phyloP scores from a whole-genome alignment of 2,888 invertebrate species.

The Eristalis intricaria region DNA sequence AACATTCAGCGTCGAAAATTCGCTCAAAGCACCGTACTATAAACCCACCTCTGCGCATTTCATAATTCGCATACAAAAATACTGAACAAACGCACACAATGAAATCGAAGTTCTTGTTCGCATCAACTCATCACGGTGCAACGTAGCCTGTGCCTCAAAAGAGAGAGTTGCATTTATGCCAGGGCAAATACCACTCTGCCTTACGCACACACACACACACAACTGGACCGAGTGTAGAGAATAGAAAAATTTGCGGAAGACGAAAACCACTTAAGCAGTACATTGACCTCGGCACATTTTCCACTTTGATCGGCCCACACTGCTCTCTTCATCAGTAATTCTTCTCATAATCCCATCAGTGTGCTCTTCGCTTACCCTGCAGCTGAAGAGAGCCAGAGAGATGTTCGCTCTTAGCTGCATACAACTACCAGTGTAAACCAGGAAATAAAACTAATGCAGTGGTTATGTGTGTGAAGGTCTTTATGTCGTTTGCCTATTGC shows the following conservation, averaged over 20 bases:
- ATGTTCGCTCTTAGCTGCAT: constrained; percentile 12
- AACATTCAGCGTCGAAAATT: too few relatives aligned
- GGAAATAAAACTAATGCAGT: constrained; percentile 59
- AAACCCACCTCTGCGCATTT: constrained; percentile 37
- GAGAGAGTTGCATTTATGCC: constrained; percentile 72
- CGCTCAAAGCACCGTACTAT: too few relatives aligned
- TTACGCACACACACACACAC: constrained; percentile 33
- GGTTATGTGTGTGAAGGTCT: constrained; percentile 70
- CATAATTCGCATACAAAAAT: constrained; percentile 57
- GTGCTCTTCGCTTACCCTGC: neutral
- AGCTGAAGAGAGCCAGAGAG: neutral
- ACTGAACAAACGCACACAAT: constrained; percentile 24
- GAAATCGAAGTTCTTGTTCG: constrained; percentile 5
- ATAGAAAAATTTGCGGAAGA: constrained; percentile 68
- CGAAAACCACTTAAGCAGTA: constrained; percentile 65
- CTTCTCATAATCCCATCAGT: neutral
- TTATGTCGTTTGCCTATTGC: constrained; percentile 70
- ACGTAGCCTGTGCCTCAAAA: constrained; percentile 51
- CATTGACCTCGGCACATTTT: constrained; percentile 72
- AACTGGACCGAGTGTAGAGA: neutral
- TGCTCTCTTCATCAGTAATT: constrained; percentile 17
- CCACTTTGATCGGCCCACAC: constrained; percentile 42
- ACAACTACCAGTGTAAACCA: constrained; percentile 50
- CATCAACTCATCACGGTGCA: neutral
- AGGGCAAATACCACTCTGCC: constrained; percentile 46